phyloP scores from a whole-genome alignment of 2,888 invertebrate genomes.

The Drosophila greeni region DNA sequence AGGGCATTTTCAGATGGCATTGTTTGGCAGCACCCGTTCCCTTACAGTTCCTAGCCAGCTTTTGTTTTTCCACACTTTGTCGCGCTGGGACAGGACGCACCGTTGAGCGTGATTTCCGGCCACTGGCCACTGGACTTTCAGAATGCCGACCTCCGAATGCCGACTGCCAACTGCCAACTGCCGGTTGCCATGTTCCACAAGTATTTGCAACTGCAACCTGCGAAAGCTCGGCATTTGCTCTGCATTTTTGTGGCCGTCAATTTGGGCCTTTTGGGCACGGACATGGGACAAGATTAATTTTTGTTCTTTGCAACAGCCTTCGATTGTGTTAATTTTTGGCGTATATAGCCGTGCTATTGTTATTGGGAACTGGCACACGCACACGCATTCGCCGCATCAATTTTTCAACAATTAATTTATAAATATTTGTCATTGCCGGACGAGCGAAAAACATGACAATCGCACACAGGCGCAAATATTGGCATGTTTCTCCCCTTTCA shows the following conservation, averaged over 20 bases:
- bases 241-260: constrained; percentile 16
- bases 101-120: constrained; percentile 67
- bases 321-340: constrained; percentile 58
- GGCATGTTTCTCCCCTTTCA: constrained; percentile 14
- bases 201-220: constrained; percentile 25
- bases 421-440: constrained; percentile 45
- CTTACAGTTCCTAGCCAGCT: constrained; percentile 15
- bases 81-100: constrained; percentile 41
- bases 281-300: constrained; percentile 30
- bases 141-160: constrained; percentile 1
- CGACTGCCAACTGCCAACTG: constrained; percentile 4
- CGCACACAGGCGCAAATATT: constrained; percentile 24
- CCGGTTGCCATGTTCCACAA: constrained; percentile 19
- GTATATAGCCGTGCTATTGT: constrained; percentile 50
- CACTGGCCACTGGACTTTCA: constrained; percentile 24
- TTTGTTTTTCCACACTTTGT: constrained; percentile 51
- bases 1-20: constrained; percentile 9
- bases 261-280: constrained; percentile 35
- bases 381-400: constrained; percentile 34
- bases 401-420: constrained; percentile 55
- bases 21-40: neutral
- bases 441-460: constrained; percentile 49
- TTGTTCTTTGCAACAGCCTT: constrained; percentile 40
- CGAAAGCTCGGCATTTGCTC: constrained; percentile 4
- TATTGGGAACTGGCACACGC: constrained; percentile 7